Conservation (phyloP, 2,888 invertebrate species). For the Caenorhabditis sp. region DNA sequence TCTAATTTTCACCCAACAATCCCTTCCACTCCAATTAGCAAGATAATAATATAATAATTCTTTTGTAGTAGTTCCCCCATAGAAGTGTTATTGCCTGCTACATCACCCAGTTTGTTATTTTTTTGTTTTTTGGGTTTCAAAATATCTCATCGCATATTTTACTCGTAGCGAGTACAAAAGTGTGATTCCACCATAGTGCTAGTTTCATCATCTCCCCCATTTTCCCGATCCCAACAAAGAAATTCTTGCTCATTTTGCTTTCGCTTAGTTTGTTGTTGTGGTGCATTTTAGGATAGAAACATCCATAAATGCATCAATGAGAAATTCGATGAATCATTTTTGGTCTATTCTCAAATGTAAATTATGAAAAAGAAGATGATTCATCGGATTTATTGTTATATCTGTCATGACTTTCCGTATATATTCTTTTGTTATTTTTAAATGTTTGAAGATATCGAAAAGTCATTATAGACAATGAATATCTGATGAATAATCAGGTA, state of each 20-base stretch:
- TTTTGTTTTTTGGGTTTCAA: not conserved
- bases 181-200: not conserved
- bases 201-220: not conserved
- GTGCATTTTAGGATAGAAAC: constrained; percentile 15
- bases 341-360: not conserved
- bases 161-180: constrained; percentile 1
- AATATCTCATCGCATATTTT: constrained; percentile 1
- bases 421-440: constrained; percentile 31
- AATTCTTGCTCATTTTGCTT: constrained; percentile 12
- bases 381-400: not conserved
- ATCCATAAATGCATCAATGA: constrained; percentile 5
- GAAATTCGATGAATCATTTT: constrained; percentile 10
- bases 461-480: not conserved
- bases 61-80: not conserved
- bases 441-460: constrained; percentile 10
- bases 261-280: constrained; percentile 45
- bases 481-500: constrained; percentile 43
- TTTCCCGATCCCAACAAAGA: constrained; percentile 12
- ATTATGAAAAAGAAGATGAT: not conserved
- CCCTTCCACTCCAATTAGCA: not conserved
- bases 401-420: not conserved
- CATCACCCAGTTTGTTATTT: not conserved
- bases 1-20: constrained; percentile 3
- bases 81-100: constrained; percentile 1
- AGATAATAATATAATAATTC: not conserved